A percentile compares a stretch with the other conserved stretches of the same genome.
Conservation (phyloP, 2,113 vertebrate genomes). For the Forbesichthys papilliferus region DNA sequence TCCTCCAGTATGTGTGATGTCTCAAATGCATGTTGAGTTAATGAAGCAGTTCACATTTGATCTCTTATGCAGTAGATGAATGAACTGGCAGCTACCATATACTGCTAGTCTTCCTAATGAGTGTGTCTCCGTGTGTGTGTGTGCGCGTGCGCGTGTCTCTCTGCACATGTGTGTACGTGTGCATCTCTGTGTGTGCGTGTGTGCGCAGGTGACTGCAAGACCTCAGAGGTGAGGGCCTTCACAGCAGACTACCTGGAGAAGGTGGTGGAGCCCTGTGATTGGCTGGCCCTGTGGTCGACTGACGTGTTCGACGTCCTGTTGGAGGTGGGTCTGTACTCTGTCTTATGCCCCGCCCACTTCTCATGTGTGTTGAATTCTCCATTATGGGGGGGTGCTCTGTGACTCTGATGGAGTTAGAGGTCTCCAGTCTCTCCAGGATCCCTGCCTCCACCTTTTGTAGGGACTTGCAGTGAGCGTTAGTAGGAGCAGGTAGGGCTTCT, state of each 20-base stretch:
- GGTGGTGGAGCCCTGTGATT: slow-evolving; percentile 87
- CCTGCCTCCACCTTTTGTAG: too few species aligned
- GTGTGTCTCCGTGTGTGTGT: background rate
- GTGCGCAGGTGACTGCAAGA: slow-evolving; percentile 88
- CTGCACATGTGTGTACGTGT: background rate
- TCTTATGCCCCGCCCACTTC: too few species aligned
- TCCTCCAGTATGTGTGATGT: too few species aligned
- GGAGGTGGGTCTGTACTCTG: slow-evolving; percentile 75
- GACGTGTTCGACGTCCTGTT: slow-evolving; percentile 88
- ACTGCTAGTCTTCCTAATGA: background rate
- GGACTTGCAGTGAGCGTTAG: too few species aligned
- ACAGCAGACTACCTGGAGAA: slow-evolving; percentile 92
- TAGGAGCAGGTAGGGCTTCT: too few species aligned
- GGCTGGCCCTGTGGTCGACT: slow-evolving; percentile 90
- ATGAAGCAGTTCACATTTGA: background rate
- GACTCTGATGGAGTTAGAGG: too few species aligned
- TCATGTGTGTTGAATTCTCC: too few species aligned
- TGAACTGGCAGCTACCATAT: background rate
- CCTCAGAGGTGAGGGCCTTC: slow-evolving; percentile 89
- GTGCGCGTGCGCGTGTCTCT: background rate
- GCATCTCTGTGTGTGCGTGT: background rate
- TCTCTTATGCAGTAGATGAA: background rate
- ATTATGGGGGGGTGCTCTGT: too few species aligned
- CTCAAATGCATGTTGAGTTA: background rate
- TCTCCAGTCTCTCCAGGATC: too few species aligned